These are phyloP conservation scores for Acanthurus lineatus DNA, from an alignment of 2,797 vertebrate species.

Conservation along the genomic window DNA sequence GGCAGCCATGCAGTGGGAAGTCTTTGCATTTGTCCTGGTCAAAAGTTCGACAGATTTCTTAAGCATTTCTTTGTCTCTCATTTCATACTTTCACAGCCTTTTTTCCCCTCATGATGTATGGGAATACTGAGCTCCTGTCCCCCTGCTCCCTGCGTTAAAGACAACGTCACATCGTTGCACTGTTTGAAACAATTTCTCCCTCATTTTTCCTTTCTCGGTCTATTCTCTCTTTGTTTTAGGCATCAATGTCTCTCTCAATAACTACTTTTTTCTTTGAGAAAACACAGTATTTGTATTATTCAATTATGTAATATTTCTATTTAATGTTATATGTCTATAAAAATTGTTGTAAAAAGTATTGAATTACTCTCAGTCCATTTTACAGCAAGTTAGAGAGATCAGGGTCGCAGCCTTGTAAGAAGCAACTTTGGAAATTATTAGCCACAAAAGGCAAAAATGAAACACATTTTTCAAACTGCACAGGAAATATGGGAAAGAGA, in stretches of 20 bases:
- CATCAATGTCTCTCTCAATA: not conserved
- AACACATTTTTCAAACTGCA: not conserved
- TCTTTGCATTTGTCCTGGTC: conserved; percentile 27
- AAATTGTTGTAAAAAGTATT: not conserved
- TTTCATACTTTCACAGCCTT: not conserved
- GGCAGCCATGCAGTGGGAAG: conserved; percentile 2
- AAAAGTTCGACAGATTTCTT: conserved; percentile 20
- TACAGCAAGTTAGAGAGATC: conserved; percentile 1
- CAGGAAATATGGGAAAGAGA: not conserved
- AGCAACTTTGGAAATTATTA: not conserved
- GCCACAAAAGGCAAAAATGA: not conserved
- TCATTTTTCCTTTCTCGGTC: not conserved
- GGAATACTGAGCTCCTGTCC: not conserved
- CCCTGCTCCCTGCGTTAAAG: not conserved
- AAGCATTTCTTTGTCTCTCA: conserved; percentile 15
- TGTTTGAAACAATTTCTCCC: not conserved
- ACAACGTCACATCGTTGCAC: not conserved
- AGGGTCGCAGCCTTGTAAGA: not conserved
- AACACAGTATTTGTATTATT: too few species aligned
- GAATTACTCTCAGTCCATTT: not conserved
- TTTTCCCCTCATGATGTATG: conserved; percentile 4
- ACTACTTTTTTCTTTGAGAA: too few species aligned
- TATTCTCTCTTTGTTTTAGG: not conserved
- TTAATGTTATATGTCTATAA: too few species aligned
- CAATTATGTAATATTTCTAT: too few species aligned